Evolutionary conservation across 2,797 vertebrate species (phyloP).

Genomic region (Nannoperca australis): DNA sequence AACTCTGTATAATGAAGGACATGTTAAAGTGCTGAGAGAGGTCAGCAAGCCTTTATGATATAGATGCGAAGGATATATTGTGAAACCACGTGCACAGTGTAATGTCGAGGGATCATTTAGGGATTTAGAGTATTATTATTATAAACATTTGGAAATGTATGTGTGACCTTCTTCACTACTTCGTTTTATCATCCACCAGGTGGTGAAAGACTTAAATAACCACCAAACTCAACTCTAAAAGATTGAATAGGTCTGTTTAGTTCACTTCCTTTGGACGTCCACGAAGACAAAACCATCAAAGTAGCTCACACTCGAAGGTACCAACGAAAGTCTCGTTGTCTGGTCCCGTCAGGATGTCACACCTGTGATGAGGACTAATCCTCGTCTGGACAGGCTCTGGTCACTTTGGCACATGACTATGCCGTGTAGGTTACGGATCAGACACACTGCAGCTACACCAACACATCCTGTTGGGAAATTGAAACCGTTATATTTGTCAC

Average conservation of each 20-base stretch:
- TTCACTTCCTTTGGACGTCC: background rate
- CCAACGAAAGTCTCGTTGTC: background rate
- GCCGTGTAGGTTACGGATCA: constrained; percentile 24
- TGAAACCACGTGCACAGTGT: background rate
- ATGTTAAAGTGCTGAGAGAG: constrained; percentile 38
- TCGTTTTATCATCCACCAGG: background rate
- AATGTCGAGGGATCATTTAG: background rate
- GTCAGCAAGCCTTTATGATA: constrained; percentile 45
- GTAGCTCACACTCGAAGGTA: background rate
- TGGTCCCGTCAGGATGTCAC: constrained; percentile 37
- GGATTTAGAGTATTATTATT: background rate
- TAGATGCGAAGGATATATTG: constrained; percentile 2
- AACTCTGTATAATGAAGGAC: constrained; percentile 62
- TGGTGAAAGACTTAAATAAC: constrained; percentile 14
- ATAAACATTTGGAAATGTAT: background rate
- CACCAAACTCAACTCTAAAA: constrained; percentile 21
- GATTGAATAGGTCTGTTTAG: background rate
- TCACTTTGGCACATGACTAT: constrained; percentile 26
- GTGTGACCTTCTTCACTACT: background rate
- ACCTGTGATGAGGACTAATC: constrained; percentile 59
- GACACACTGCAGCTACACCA: constrained; percentile 11
- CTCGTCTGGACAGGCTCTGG: constrained; percentile 41
- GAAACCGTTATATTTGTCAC: constrained; percentile 1
- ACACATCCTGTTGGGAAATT: constrained; percentile 20
- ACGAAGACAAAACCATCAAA: constrained; percentile 8